Base-by-base conservation (phyloP, 2,113 vertebrate species). In the Motacilla tschutschensis region DNA sequence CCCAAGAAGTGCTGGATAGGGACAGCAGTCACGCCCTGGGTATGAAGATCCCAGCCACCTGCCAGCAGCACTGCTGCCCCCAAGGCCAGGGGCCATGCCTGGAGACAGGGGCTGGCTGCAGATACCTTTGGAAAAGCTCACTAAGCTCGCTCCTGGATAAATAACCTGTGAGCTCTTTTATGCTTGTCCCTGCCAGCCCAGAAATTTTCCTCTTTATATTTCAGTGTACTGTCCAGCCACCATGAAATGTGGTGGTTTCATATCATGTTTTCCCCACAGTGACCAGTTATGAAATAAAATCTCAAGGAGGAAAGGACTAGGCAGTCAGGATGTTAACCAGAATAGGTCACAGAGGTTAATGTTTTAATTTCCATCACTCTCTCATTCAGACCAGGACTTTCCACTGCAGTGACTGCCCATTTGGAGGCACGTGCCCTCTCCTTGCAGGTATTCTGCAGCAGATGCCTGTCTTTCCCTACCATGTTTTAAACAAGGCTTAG, bases 11-110 rank as follows among this genome's bases (percentile, higher is more conserved):
- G 7, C 41, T 19, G 41, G 58, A 41, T 46, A 65, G 21, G 47
- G 20, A 47, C 3, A 0, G 0, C 41, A 69, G 46, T 21, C 36
- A 58, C 0, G 0, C 14, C 69, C 33, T 35, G n/a, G 36, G 12
- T 17, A 12, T 5, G 26, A 66, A 57, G 17, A 59, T 14, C 8
- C 22, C 40, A 8, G 5, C 4, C 36, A 16, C 26, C n/a, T 48
- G 17, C 1, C 10, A 80, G 31, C 33, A 57, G 38, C 35, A 3
- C 9, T 40, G 43, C 40, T 87, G 18, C 36, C 10, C 29, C 31
- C 6, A 1, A 54, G 55, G 60, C 12, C 31, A 51, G 65, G 41
- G 24, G 16, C 28, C 9, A 1, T 24, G 35, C 31, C 31, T 31
- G 31, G 35, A 47, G 31, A 43, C 1, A 5, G 28, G 15, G 17